These are phyloP conservation scores for Manis pentadactyla DNA, from an alignment of 2,797 vertebrate genomes.

Conservation along the genomic window DNA sequence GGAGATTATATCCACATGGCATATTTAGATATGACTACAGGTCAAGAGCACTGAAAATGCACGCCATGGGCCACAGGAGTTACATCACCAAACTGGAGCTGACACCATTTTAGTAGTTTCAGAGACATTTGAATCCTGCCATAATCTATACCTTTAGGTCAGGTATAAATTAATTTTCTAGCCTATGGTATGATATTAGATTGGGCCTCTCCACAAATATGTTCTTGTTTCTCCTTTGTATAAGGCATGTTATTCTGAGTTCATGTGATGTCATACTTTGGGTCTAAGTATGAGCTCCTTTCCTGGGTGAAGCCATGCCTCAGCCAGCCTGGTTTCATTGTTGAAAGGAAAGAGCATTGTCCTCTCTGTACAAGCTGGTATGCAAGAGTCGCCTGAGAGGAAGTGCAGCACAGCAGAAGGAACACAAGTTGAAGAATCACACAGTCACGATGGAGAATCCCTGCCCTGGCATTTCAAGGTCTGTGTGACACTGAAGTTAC, in stretches of 20 bases:
- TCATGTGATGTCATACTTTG: not conserved
- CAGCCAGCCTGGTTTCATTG: not conserved
- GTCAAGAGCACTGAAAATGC: constrained; percentile 2
- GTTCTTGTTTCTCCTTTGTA: not conserved
- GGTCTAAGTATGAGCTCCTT: not conserved
- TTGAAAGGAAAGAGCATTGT: not conserved
- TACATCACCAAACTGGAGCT: not conserved
- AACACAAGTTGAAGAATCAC: not conserved
- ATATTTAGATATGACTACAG: not conserved
- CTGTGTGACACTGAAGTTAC: not conserved
- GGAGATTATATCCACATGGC: not conserved
- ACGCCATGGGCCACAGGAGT: not conserved
- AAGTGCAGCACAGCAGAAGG: not conserved
- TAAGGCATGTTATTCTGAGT: not conserved
- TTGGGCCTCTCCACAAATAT: not conserved
- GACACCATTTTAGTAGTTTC: not conserved
- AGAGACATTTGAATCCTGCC: not conserved
- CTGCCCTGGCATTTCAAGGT: not conserved
- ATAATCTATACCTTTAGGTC: not conserved
- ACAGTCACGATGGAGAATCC: not conserved
- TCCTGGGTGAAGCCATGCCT: not conserved
- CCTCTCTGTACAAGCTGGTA: not conserved
- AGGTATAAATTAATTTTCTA: not conserved
- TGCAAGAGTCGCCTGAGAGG: not conserved
- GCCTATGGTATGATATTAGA: not conserved